Evolutionary conservation across 2,797 vertebrate genomes (phyloP), one percentile per base, ranked within the genome.

Genomic region (Lerista edwardsae): DNA sequence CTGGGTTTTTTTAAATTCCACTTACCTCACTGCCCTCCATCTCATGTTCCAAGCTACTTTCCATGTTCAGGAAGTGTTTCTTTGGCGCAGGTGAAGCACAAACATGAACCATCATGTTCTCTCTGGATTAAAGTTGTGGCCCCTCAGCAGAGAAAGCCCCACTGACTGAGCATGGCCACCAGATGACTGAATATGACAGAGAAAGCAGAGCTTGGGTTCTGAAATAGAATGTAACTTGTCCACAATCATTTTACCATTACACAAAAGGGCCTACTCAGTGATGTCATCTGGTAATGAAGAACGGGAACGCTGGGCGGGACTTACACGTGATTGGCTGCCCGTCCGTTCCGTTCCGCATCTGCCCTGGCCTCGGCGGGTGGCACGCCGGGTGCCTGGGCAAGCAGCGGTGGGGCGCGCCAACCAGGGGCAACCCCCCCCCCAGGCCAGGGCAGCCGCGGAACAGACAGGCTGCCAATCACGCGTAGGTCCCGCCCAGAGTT

Each of bases 1-100:
- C 75, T 34, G 67, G 67, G 57, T 41, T 86, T 65, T 85, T 62
- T 2, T 59, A 21, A 62, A 10, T 62, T 79, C 82, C 59, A 64
- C 34, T 79, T 64, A 9, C 44, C 17, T 15, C 34, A 23, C 4
- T 5, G 23, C 17, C 55, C 59, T 6, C 57, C 27, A n/a, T n/a
- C 57, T 62, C 72, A 81, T 61, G 55, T 39, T 2, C n/a, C n/a
- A 75, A 68, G 25, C 41, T 62, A 62, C 34, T 81, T 61, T 69
- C 31, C 62, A 25, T 76, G 34, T 25, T 71, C 71, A 80, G n/a
- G 61, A 67, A 44, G n/a, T 12, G 15, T 80, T 69, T 8, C 31
- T 57, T 51, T 76, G 36, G 57, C 61, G n/a, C 14, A 59, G 72
- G 21, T n/a, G 17, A 79, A 62, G 44, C 10, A 51, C 44, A 82